Evolutionary conservation across 2,797 vertebrate genomes (phyloP).

Genomic region (Eptatretus atami): DNA sequence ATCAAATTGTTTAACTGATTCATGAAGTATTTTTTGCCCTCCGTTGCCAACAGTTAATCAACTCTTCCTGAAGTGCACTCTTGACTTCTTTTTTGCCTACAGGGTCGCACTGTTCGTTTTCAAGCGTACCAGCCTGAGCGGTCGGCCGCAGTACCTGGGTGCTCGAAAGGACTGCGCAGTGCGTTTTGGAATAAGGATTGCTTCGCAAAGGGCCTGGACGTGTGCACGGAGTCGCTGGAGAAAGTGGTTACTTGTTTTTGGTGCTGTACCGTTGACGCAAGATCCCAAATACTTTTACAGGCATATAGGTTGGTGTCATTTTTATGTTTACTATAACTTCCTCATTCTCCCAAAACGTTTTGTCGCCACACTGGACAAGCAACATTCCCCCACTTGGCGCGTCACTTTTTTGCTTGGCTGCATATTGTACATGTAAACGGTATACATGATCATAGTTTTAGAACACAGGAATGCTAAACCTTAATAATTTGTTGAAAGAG

Average conservation of each 20-base stretch:
- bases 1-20: no score
- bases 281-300: slow-evolving; percentile 50
- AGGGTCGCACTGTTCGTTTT: slow-evolving; percentile 62
- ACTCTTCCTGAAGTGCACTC: slow-evolving; percentile 8
- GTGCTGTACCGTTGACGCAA: slow-evolving; percentile 45
- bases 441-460: no score
- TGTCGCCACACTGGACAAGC: no score
- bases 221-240: slow-evolving; percentile 48
- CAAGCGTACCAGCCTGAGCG: slow-evolving; percentile 47
- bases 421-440: no score
- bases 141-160: slow-evolving; percentile 51
- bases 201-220: slow-evolving; percentile 52
- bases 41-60: no score
- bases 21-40: no score
- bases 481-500: no score
- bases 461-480: no score
- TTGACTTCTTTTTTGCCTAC: slow-evolving; percentile 12
- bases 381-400: no score
- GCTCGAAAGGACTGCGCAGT: slow-evolving; percentile 44
- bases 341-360: no score
- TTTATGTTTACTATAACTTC: no score
- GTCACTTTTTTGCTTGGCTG: no score
- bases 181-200: slow-evolving; percentile 52
- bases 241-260: slow-evolving; percentile 47
- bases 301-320: slow-evolving; percentile 25